phyloP scores from a whole-genome alignment of 2,113 vertebrate species.

The Enhydra lutris region DNA sequence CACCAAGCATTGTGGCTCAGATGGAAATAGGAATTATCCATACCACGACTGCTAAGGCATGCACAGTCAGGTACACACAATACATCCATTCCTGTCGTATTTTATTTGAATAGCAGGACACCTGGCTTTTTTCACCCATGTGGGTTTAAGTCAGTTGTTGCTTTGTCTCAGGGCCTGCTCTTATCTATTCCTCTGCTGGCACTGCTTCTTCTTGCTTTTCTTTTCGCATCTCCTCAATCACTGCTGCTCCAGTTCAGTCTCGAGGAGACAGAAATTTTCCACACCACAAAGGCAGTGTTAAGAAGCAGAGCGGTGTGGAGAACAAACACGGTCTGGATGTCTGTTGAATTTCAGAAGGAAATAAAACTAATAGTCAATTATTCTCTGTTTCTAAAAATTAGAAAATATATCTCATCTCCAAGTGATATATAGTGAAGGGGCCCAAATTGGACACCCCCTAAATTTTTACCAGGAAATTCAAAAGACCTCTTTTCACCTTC shows the following conservation, averaged over 20 bases:
- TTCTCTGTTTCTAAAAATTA: not conserved
- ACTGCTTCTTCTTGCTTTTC: not conserved
- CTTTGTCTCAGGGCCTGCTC: not conserved
- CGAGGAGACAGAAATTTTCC: not conserved
- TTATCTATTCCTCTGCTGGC: not conserved
- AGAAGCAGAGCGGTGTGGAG: not conserved
- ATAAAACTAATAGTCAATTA: not conserved
- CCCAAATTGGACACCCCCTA: not conserved
- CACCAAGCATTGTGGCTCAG: not conserved
- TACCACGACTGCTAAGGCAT: not conserved
- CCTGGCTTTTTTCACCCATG: not conserved
- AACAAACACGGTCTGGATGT: not conserved
- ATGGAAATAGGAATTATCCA: not conserved
- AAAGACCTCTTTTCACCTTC: not conserved
- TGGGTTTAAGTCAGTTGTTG: not conserved
- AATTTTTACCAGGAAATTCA: not conserved
- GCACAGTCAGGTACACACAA: not conserved
- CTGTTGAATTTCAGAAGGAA: not conserved
- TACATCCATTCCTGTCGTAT: not conserved
- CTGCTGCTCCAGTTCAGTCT: not conserved
- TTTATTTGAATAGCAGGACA: not conserved
- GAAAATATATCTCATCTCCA: not conserved
- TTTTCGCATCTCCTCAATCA: not conserved
- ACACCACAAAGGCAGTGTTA: not conserved
- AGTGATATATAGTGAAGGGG: not conserved